Percentiles rank a stretch among this genome's conserved stretches.
These are phyloP conservation scores for Ptychadena robeensis DNA, from an alignment of 2,797 vertebrate species.

Conservation along the genomic window DNA sequence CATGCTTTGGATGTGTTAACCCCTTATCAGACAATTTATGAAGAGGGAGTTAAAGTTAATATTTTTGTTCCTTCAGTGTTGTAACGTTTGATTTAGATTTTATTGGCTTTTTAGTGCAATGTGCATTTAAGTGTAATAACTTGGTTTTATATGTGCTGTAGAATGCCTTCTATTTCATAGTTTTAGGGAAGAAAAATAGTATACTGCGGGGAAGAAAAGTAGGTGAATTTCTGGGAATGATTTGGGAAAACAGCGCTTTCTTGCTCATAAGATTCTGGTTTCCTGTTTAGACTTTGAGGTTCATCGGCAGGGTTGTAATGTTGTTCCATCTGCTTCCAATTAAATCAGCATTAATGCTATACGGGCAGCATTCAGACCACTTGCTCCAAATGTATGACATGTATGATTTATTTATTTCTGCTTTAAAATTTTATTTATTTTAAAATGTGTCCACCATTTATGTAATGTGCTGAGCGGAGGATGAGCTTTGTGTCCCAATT, in stretches of 20 bases:
- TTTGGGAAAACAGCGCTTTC: constrained; percentile 77
- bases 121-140: neutral
- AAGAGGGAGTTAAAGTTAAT: neutral
- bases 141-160: neutral
- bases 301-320: constrained; percentile 79
- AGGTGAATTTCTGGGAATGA: constrained; percentile 83
- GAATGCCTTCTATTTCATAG: neutral
- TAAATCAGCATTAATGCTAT: constrained; percentile 83
- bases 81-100: neutral
- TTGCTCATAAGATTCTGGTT: constrained; percentile 84
- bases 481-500: too few species aligned
- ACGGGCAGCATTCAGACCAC: constrained; percentile 65
- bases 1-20: too few species aligned
- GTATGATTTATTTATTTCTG: neutral
- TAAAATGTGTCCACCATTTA: too few species aligned
- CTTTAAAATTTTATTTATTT: too few species aligned
- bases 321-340: constrained; percentile 91
- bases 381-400: neutral
- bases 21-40: too few species aligned
- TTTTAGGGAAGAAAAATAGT: neutral
- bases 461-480: too few species aligned
- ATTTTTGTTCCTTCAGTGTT: neutral
- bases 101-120: neutral
- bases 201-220: neutral
- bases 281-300: constrained; percentile 91